phyloP scores from a whole-genome alignment of 2,797 vertebrate species.

The Falco berigora region DNA sequence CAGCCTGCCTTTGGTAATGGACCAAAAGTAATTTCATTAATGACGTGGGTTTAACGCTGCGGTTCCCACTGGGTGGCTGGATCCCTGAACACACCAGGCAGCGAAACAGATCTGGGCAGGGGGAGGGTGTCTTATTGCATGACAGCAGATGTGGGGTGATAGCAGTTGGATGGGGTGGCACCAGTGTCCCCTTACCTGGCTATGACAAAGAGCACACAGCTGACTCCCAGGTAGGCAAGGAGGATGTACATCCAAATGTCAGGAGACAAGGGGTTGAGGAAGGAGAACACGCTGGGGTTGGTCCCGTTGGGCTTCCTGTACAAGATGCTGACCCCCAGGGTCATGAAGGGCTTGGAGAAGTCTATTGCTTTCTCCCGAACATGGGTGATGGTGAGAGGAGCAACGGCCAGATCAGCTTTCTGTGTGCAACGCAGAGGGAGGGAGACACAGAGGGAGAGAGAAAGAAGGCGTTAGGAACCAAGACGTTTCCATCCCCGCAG shows the following conservation, averaged over 20 bases:
- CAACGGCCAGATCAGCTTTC: constrained; percentile 95
- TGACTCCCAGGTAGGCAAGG: constrained; percentile 94
- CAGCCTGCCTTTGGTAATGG: not conserved
- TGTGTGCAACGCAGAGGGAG: constrained; percentile 48
- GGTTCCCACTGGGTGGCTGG: not conserved
- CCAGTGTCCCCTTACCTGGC: constrained; percentile 82
- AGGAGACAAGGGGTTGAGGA: constrained; percentile 95
- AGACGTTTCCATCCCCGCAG: not conserved
- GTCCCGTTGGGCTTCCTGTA: constrained; percentile 94
- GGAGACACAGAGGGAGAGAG: not conserved
- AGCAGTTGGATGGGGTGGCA: not conserved
- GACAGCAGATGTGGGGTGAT: not conserved
- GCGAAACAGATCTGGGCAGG: rapidly evolving
- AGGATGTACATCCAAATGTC: constrained; percentile 99
- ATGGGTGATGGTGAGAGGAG: constrained; percentile 96
- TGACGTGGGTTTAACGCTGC: rapidly evolving
- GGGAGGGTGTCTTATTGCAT: rapidly evolving
- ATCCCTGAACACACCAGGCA: not conserved
- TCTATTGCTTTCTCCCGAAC: constrained; percentile 93
- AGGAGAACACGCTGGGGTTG: constrained; percentile 96
- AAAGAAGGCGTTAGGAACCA: not conserved
- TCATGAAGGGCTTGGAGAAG: constrained; percentile 98
- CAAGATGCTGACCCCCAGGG: constrained; percentile 93
- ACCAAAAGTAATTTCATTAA: not conserved
- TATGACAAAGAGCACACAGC: constrained; percentile 99